These are phyloP conservation scores for Brachionus koreanus DNA, from an alignment of 1,140 invertebrate species.

Conservation along the genomic window DNA sequence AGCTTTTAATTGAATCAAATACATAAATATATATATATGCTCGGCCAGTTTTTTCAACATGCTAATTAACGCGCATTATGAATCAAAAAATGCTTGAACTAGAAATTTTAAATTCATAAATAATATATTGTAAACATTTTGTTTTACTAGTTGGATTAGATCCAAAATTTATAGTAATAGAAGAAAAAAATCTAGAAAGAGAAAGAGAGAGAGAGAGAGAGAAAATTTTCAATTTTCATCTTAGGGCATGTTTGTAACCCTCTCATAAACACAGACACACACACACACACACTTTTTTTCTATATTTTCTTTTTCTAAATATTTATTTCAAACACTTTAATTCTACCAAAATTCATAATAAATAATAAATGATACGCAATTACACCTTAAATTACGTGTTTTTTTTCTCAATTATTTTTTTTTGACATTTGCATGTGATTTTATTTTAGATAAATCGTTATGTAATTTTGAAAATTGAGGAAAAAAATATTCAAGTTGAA, in stretches of 20 bases:
- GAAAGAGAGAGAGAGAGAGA: background rate
- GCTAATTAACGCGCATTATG: background rate
- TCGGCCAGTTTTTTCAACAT: background rate
- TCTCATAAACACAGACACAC: background rate
- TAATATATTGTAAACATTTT: conserved; percentile 7
- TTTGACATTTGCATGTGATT: background rate
- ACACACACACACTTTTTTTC: background rate
- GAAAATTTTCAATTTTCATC: background rate
- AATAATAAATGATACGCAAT: background rate
- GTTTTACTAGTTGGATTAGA: conserved; percentile 25
- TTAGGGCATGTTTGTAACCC: background rate
- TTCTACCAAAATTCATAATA: background rate
- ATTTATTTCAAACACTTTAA: background rate
- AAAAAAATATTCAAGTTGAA: background rate
- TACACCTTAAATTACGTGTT: background rate
- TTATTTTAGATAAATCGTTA: background rate
- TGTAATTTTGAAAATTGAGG: background rate
- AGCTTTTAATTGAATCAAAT: background rate
- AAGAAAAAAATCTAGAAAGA: background rate
- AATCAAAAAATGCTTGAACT: background rate
- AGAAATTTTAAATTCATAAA: conserved; percentile 5
- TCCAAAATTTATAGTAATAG: background rate
- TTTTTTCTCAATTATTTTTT: background rate
- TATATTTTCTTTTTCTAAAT: background rate
- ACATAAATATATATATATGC: too few relatives aligned